Conservation (phyloP, 1,140 invertebrate genomes). For the Anthonomus grandis region DNA sequence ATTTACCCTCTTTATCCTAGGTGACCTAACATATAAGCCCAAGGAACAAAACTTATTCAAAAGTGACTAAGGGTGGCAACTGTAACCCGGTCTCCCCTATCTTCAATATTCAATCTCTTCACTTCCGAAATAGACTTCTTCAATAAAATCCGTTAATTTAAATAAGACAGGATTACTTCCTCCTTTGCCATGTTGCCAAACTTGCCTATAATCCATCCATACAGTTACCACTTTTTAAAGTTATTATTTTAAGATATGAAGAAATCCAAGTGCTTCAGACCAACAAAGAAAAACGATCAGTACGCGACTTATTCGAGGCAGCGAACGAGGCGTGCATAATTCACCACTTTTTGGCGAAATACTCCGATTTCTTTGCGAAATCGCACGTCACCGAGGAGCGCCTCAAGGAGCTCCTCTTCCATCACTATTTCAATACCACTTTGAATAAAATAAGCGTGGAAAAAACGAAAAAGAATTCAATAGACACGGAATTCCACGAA, state of each 20-base stretch:
- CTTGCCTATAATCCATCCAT: neutral
- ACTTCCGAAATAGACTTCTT: too few relatives aligned
- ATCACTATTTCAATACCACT: conserved; percentile 21
- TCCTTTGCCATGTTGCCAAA: neutral
- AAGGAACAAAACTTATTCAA: too few relatives aligned
- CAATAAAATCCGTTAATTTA: too few relatives aligned
- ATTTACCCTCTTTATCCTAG: too few relatives aligned
- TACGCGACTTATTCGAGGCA: conserved; percentile 21
- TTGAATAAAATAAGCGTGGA: conserved; percentile 10
- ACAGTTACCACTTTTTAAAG: too few relatives aligned
- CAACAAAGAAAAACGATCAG: conserved; percentile 21
- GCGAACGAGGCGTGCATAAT: conserved; percentile 22
- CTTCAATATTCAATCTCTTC: too few relatives aligned
- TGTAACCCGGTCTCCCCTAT: too few relatives aligned
- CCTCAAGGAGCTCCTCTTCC: conserved; percentile 20
- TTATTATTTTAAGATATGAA: conserved; percentile 19
- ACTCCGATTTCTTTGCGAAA: conserved; percentile 20
- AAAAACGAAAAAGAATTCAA: conserved; percentile 19
- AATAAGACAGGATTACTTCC: too few relatives aligned
- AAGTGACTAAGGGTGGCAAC: too few relatives aligned
- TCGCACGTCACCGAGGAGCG: conserved; percentile 6
- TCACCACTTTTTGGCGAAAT: conserved; percentile 18
- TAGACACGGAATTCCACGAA: conserved; percentile 22
- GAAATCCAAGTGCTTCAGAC: conserved; percentile 19
- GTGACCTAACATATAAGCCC: too few relatives aligned